These are phyloP conservation scores for Oreochromis tanganicae DNA, from an alignment of 2,113 vertebrate genomes.

Conservation along the genomic window DNA sequence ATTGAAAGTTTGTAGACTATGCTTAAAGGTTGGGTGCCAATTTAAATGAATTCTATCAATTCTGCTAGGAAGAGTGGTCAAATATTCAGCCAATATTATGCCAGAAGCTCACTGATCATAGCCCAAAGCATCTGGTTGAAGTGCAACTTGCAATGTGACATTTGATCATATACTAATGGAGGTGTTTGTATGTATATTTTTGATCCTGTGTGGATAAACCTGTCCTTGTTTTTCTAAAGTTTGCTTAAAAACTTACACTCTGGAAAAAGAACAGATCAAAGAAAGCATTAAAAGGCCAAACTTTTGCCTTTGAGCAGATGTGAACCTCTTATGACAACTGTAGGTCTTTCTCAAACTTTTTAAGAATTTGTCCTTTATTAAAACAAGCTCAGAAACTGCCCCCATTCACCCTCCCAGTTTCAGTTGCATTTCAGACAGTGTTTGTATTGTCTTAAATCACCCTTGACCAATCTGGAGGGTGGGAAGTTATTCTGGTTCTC, in stretches of 20 bases:
- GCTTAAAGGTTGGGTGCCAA: neutral
- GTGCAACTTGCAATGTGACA: too few relatives aligned
- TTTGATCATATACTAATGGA: too few relatives aligned
- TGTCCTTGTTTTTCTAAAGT: too few relatives aligned
- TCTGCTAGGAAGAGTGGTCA: neutral
- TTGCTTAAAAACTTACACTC: neutral
- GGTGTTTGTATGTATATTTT: too few relatives aligned
- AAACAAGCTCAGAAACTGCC: neutral
- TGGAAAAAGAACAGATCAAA: neutral
- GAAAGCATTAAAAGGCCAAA: neutral
- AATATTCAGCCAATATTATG: neutral
- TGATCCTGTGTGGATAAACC: too few relatives aligned
- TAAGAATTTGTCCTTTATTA: neutral
- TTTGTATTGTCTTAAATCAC: constrained; percentile 56
- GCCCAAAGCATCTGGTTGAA: too few relatives aligned
- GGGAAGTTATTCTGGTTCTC: constrained; percentile 43
- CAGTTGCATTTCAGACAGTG: constrained; percentile 42
- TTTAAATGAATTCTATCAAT: neutral
- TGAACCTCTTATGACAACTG: neutral
- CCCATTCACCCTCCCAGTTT: neutral
- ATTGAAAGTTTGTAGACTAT: neutral
- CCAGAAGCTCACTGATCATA: too few relatives aligned
- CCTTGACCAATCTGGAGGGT: constrained; percentile 17
- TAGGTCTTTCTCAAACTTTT: neutral
- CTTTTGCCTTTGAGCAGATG: neutral